Evolutionary conservation across 30 jellyfish, hydroid and myxozoan species (phyloP), one percentile per base, ranked within the genome.

Genomic region (Rhopilema esculentum): DNA sequence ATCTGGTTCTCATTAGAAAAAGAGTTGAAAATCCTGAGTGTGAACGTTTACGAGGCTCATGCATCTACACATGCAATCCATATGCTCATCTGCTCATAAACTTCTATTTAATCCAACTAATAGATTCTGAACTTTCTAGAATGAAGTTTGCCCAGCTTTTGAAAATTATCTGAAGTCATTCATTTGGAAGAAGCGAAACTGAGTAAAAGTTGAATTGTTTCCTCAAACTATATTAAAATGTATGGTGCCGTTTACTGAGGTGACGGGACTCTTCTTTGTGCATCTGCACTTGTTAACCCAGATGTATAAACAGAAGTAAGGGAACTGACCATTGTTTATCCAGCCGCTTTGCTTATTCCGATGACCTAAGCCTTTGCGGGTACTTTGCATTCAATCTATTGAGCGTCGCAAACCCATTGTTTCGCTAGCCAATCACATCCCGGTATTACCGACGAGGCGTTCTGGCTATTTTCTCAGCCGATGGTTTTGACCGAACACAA

Each of bases 301-400:
- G 21, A 17, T 24, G 74, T 26, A 49, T 4, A 82, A 80, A 82
- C 85, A 50, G 32, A 27, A 30, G 51, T 27, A 18, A 50, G 51
- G 68, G 78, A 23, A 49, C 25, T 64, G 83, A 75, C 67, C 85
- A 62, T 85, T 85, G 94, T 85, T 85, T 85, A 85, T 30, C 83
- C 94, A 73, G 88, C 88, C 85, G 94, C 94, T 65, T 85, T 73
- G 84, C 88, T 73, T 73, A 27, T 68, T 79, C 50, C 82, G 84
- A 91, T 91, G 97, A 91, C 91, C 94, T 91, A 74, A 91, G 97
- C 27, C 49, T 48, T 77, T 70, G 83, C 97, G 86, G 97, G 97
- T 91, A 77, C 66, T 75, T 48, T 84, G 50, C 84, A 83, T 89
- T 84, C 85, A 73, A 52, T 83, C 90, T 91, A 91, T 91, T 68